Percentiles rank a stretch among this genome's conserved stretches.
phyloP scores from a whole-genome alignment of 1,140 invertebrate species.

The Drosophila bocqueti region DNA sequence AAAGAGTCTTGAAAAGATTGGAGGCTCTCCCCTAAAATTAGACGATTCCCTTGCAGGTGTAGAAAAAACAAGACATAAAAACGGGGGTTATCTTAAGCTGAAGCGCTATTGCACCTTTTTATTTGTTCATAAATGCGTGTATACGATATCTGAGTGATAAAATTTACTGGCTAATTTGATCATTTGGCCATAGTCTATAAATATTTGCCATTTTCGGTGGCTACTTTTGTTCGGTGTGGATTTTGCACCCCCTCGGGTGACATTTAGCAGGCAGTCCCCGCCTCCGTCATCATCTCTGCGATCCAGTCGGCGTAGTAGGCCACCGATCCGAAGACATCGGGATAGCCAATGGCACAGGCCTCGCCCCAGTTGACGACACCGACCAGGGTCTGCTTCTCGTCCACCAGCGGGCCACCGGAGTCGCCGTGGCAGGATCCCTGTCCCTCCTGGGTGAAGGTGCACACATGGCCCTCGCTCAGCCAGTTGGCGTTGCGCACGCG shows the following conservation, averaged over 20 bases:
- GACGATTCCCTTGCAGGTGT: too few species aligned
- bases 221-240: conserved; percentile 54
- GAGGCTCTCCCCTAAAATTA: background rate
- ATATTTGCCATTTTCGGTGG: conserved; percentile 2
- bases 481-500: conserved; percentile 56
- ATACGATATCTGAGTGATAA: conserved; percentile 49
- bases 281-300: conserved; percentile 28
- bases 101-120: conserved; percentile 50
- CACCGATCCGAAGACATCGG: conserved; percentile 86
- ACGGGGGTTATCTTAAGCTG: background rate
- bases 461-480: conserved; percentile 86
- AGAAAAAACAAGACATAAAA: conserved; percentile 3
- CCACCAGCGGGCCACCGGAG: conserved; percentile 85
- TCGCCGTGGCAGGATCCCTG: conserved; percentile 87
- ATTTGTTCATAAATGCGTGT: conserved; percentile 49
- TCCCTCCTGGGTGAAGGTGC: conserved; percentile 87
- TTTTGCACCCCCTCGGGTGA: conserved; percentile 35
- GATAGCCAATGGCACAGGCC: conserved; percentile 86
- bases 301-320: conserved; percentile 84
- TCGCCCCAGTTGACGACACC: conserved; percentile 87
- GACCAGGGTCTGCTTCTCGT: conserved; percentile 65
- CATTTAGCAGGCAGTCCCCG: conserved; percentile 50
- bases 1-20: background rate
- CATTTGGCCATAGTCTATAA: conserved; percentile 36
- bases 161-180: conserved; percentile 56